Evolutionary conservation across 2,888 invertebrate genomes (phyloP).

Genomic region (Capitulum mitella): DNA sequence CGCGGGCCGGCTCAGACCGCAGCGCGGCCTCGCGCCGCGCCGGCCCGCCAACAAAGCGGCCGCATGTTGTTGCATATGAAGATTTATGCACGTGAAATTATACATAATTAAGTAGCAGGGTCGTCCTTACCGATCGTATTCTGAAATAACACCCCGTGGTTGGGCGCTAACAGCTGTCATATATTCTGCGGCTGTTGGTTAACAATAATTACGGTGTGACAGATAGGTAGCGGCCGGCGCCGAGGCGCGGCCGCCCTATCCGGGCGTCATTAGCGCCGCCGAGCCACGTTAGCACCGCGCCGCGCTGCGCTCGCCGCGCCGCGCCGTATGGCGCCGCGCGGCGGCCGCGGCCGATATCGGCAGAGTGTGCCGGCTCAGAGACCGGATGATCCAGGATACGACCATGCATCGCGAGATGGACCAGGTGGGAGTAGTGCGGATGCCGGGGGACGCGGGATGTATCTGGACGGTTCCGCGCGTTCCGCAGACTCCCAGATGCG

Average conservation of each 20-base stretch:
- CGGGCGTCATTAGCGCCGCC: not conserved
- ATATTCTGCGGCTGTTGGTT: not conserved
- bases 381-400: no score
- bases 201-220: slow-evolving; percentile 4
- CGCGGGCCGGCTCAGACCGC: not conserved
- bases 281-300: not conserved
- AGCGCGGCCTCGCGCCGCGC: not conserved
- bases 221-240: not conserved
- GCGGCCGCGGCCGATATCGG: no score
- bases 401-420: no score
- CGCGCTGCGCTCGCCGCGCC: not conserved
- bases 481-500: no score
- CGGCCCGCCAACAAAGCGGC: not conserved
- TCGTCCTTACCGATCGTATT: not conserved
- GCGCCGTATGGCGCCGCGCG: not conserved
- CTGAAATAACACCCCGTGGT: not conserved
- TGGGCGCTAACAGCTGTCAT: not conserved
- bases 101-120: slow-evolving; percentile 17
- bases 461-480: no score
- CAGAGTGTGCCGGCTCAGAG: no score
- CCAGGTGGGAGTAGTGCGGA: no score
- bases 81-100: slow-evolving; percentile 21
- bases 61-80: slow-evolving; percentile 16
- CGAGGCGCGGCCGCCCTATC: not conserved
- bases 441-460: no score